phyloP scores from a whole-genome alignment of 2,113 vertebrate genomes.

The Axis porcinus region DNA sequence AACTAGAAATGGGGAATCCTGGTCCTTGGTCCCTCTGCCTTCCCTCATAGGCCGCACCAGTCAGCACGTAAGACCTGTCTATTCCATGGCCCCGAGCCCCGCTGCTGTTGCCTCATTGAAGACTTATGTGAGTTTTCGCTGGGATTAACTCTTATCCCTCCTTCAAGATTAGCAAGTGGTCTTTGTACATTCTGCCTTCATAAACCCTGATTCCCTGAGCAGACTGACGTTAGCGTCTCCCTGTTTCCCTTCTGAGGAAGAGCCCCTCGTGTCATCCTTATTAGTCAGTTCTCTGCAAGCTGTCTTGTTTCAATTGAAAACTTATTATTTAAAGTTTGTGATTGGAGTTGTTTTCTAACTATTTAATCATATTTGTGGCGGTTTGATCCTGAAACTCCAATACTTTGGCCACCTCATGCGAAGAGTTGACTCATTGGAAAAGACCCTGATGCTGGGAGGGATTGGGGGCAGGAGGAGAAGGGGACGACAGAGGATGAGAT shows the following conservation, averaged over 20 bases:
- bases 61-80: background rate
- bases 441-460: too few species aligned
- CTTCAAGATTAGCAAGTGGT: background rate
- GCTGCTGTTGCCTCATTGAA: background rate
- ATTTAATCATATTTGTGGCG: background rate
- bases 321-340: background rate
- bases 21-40: background rate
- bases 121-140: background rate
- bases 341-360: background rate
- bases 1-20: background rate
- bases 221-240: background rate
- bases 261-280: background rate
- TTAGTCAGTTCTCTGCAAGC: background rate
- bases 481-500: too few species aligned
- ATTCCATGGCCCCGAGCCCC: rapidly evolving
- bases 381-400: background rate
- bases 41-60: background rate
- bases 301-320: background rate
- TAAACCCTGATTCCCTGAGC: background rate
- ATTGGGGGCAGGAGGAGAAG: too few species aligned
- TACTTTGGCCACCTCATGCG: too few species aligned
- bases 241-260: background rate
- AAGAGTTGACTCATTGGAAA: too few species aligned
- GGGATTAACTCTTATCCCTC: background rate
- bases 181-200: background rate